Evolutionary conservation across 1,140 invertebrate genomes (phyloP), one percentile per base, ranked within the genome.

Genomic region (Centruroides sculpturatus): DNA sequence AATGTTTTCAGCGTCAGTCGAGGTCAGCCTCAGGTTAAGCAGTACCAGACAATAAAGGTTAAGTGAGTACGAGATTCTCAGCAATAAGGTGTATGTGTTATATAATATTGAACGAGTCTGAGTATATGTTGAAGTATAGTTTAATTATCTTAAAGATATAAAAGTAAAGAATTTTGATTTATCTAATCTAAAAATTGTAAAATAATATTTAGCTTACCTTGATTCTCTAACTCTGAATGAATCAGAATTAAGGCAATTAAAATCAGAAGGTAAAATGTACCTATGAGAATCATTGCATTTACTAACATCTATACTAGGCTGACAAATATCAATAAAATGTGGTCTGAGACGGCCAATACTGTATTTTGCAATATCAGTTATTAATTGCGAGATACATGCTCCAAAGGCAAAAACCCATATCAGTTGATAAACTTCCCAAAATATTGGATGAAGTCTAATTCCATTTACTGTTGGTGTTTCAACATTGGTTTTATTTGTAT

Each of bases 301-400:
- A 36, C 8, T 54, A 36, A 62, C 57, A 56, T 66, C 46, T 34
- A 61, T 63, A 65, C 73, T 65, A 12, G 80, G 81, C 46, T 78
- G 72, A 36, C 83, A 81, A 70, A 64, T 74, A 66, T 79, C 78
- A 64, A 92, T 81, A 75, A 97, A 98, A 75, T 98, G 91, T 8
- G 94, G 94, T 12, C 94, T 76, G 59, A 97, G 75, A 55, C 92
- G 79, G 36, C 94, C 94, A 62, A 97, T 84, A 3, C 85, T 84
- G 66, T 94, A 95, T 74, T 96, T 97, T 35, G 85, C 87, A 66
- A 94, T 82, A 69, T 95, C 90, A 5, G 90, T 93, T 7, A 83
- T 82, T 12, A 92, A 73, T 72, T 91, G 86, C 55, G 84, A 87
- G 62, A 83, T 81, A 3, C 82, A 83, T n/a, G 85, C 84, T 0